phyloP scores from a whole-genome alignment of 2,888 invertebrate species.

The Sminthurides aquaticus region DNA sequence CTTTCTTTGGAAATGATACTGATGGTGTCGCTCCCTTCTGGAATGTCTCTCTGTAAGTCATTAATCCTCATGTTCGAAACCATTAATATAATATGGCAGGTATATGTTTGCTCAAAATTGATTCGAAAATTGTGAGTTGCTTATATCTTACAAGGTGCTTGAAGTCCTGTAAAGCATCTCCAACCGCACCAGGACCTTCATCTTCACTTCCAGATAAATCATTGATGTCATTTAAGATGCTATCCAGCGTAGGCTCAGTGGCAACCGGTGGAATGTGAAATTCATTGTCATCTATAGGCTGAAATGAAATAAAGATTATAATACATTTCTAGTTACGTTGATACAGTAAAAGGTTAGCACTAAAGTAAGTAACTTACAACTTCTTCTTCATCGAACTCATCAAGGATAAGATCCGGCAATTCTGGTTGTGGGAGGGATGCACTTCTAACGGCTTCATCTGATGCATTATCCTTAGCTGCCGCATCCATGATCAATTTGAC shows the following conservation, averaged over 20 bases:
- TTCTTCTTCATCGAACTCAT: constrained; percentile 1
- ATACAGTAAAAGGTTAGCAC: not conserved
- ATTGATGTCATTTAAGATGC: constrained; percentile 64
- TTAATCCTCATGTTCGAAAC: not conserved
- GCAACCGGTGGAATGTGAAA: constrained; percentile 71
- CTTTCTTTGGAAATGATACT: constrained; percentile 45
- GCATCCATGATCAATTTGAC: no score
- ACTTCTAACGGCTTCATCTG: no score
- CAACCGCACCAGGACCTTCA: constrained; percentile 29
- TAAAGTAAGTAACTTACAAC: not conserved
- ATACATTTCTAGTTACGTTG: no score
- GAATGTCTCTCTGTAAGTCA: constrained; percentile 15
- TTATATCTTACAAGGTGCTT: not conserved
- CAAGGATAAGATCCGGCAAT: not conserved
- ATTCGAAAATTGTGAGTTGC: not conserved
- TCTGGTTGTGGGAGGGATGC: no score
- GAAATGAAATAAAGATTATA: no score
- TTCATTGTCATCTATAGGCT: constrained; percentile 69
- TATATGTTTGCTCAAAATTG: no score
- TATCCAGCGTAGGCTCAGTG: constrained; percentile 68
- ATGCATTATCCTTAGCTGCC: no score
- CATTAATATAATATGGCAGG: no score
- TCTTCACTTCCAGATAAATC: constrained; percentile 45
- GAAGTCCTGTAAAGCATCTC: not conserved
- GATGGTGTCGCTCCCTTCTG: constrained; percentile 43